Evolutionary conservation across 2,113 vertebrate species (phyloP).

Genomic region (human (Homo sapiens)): GRCh38 chr1:121044501-121045000

Average conservation of each 20-base stretch:
- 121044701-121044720: background rate
- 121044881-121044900: too few species aligned
- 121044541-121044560: background rate
- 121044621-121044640: background rate
- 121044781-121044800: background rate
- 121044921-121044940: too few species aligned
- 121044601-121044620: background rate
- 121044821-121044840: background rate
- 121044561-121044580: background rate
- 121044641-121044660: background rate
- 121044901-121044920: too few species aligned
- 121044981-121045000: too few species aligned
- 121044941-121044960: too few species aligned
- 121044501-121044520: background rate
- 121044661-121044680: background rate
- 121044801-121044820: background rate
- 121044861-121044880: too few species aligned
- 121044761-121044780: background rate
- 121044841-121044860: too few species aligned
- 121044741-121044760: background rate
- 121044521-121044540: too few species aligned
- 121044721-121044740: background rate
- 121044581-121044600: background rate
- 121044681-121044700: background rate
- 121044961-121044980: too few species aligned